Percentiles rank a stretch among this genome's conserved stretches.
These are phyloP conservation scores for Syndactyla subalaris DNA, from an alignment of 2,797 vertebrate genomes.

Conservation along the genomic window DNA sequence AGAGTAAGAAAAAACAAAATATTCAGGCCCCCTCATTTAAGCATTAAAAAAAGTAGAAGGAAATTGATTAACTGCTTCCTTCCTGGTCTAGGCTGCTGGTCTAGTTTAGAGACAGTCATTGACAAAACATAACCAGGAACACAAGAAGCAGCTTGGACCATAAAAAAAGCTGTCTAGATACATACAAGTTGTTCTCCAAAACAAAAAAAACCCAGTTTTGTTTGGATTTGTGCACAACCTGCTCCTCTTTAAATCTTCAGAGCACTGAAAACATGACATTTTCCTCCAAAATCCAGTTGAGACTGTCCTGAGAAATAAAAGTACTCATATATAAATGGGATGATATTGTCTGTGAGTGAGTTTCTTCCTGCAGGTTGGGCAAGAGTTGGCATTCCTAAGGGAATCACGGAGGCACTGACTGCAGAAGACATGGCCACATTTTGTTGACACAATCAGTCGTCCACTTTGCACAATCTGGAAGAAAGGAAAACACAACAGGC, in stretches of 20 bases:
- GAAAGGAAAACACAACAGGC: neutral
- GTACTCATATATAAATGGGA: constrained; percentile 89
- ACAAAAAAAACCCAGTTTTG: neutral
- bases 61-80: constrained; percentile 27
- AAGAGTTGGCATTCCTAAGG: constrained; percentile 86
- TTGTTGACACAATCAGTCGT: constrained; percentile 91
- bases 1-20: constrained; percentile 11
- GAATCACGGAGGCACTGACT: constrained; percentile 93
- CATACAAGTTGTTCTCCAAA: constrained; percentile 8
- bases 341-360: constrained; percentile 92
- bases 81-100: neutral
- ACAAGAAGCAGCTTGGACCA: constrained; percentile 33
- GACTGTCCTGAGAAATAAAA: constrained; percentile 54
- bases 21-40: neutral
- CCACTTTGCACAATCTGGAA: constrained; percentile 89
- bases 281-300: constrained; percentile 30
- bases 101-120: neutral
- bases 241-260: constrained; percentile 49
- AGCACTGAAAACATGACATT: constrained; percentile 20
- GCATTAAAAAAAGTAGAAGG: constrained; percentile 26
- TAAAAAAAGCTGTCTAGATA: constrained; percentile 43
- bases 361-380: constrained; percentile 93
- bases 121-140: neutral
- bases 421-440: constrained; percentile 96
- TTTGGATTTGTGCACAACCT: constrained; percentile 46